Percentiles rank a stretch among this genome's conserved stretches.
Evolutionary conservation across 2,113 vertebrate species (phyloP).

Genomic region (Myotis davidii): DNA sequence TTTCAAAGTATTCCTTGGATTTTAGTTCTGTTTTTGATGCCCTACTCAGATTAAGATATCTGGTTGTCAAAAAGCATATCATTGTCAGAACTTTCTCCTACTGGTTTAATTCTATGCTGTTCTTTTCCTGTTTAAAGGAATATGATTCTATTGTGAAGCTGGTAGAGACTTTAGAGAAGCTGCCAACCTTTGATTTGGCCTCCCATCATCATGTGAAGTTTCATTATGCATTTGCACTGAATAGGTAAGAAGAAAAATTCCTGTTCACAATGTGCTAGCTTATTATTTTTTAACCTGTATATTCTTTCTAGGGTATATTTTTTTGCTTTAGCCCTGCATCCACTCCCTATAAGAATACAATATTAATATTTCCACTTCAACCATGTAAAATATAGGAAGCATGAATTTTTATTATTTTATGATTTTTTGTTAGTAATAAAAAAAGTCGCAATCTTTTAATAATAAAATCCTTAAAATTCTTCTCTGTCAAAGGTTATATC

Average conservation of each 20-base stretch:
- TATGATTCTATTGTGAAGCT: slow-evolving; percentile 97
- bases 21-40: not conserved
- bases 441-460: not conserved
- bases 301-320: not conserved
- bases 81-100: not conserved
- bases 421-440: not conserved
- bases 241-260: slow-evolving; percentile 89
- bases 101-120: slow-evolving; percentile 64
- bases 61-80: slow-evolving; percentile 43
- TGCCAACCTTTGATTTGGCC: slow-evolving; percentile 97
- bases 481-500: slow-evolving; percentile 13
- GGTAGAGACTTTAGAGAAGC: slow-evolving; percentile 96
- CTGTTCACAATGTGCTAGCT: not conserved
- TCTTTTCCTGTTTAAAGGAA: slow-evolving; percentile 88
- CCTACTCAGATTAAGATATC: not conserved
- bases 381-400: not conserved
- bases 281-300: not conserved
- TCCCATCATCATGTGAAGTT: slow-evolving; percentile 96
- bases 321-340: not conserved
- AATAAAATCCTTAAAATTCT: slow-evolving; percentile 36
- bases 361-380: not conserved
- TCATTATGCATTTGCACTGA: slow-evolving; percentile 97
- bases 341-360: not conserved
- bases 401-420: not conserved
- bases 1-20: not conserved